Percentiles rank a stretch among this genome's conserved stretches.
phyloP scores from a whole-genome alignment of 2,888 invertebrate species.

The Cantharis lateralis region DNA sequence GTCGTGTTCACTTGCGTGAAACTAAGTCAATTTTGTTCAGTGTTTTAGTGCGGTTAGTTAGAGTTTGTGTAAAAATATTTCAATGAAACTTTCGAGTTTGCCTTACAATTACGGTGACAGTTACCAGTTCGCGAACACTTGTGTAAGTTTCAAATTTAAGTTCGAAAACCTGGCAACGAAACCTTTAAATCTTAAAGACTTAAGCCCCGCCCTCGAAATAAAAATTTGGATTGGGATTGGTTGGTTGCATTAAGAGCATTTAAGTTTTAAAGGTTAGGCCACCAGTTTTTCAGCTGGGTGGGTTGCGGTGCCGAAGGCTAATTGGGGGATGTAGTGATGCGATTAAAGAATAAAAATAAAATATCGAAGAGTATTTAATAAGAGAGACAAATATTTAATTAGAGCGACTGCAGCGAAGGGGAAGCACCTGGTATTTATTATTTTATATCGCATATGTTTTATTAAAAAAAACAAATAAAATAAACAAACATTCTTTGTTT shows the following conservation, averaged over 20 bases:
- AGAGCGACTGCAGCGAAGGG: background rate
- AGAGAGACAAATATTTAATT: background rate
- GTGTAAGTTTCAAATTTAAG: background rate
- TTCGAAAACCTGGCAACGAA: no score
- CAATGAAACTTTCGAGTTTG: background rate
- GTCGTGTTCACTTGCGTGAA: background rate
- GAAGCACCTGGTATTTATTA: background rate
- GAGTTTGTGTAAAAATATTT: background rate
- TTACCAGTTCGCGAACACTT: background rate
- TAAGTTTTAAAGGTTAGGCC: no score
- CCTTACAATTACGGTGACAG: background rate
- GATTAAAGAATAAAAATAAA: no score
- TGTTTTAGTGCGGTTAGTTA: background rate
- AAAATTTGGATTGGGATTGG: no score
- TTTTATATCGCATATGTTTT: constrained; percentile 4
- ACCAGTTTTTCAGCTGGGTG: no score
- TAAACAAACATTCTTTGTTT: constrained; percentile 21
- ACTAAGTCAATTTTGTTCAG: background rate
- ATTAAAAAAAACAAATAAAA: background rate
- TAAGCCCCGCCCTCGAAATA: no score
- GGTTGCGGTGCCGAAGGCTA: no score
- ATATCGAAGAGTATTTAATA: background rate
- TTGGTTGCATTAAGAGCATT: no score
- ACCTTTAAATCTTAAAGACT: no score
- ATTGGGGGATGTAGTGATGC: no score